phyloP scores from a whole-genome alignment of 1,140 invertebrate species.

The Pararge aegeria region DNA sequence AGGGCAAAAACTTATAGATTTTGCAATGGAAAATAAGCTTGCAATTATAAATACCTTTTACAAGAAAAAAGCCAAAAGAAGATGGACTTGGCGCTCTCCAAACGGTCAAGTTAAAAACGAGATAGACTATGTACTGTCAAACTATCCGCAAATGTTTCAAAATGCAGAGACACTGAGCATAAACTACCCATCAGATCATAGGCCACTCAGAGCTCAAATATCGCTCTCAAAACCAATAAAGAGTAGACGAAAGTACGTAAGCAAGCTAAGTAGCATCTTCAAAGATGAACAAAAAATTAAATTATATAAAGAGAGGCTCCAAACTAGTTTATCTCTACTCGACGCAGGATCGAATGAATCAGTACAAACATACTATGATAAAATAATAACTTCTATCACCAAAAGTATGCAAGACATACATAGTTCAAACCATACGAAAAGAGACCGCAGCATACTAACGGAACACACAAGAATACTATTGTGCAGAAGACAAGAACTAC shows the following conservation, averaged over 20 bases:
- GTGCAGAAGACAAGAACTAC: no score
- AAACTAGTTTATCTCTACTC: neutral
- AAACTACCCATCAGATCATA: slow-evolving; percentile 7
- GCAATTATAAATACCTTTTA: slow-evolving; percentile 13
- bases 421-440: no score
- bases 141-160: slow-evolving; percentile 7
- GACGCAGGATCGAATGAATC: no score
- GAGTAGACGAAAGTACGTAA: neutral
- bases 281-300: neutral
- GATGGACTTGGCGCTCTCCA: slow-evolving; percentile 8
- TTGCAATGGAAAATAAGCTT: no score
- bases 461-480: no score
- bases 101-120: slow-evolving; percentile 10
- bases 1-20: no score
- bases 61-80: slow-evolving; percentile 14
- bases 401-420: neutral
- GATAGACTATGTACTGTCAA: slow-evolving; percentile 15
- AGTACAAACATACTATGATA: slow-evolving; percentile 1
- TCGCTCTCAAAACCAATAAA: neutral
- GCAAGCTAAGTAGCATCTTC: neutral
- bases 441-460: no score
- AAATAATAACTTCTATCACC: neutral
- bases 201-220: slow-evolving; percentile 7
- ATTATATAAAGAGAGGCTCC: neutral
- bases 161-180: neutral